A percentile compares a stretch with the other conserved stretches of the same genome.
phyloP scores from a whole-genome alignment of 2,797 vertebrate species.

The Tadarida brasiliensis region DNA sequence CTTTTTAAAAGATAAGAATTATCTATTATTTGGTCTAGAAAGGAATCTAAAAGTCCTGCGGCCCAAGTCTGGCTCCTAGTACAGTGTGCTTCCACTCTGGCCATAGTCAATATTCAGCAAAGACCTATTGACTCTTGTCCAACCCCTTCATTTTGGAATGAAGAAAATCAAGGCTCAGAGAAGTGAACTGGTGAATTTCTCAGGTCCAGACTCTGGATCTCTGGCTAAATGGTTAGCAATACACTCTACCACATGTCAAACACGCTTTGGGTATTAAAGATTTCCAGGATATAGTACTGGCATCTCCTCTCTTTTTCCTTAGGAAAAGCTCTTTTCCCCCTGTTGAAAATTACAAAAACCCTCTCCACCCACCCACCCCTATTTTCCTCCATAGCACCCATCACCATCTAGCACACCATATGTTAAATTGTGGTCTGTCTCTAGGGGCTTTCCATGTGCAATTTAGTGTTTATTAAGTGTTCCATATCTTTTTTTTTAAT shows the following conservation, averaged over 20 bases:
- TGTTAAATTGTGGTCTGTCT: background rate
- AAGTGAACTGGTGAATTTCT: background rate
- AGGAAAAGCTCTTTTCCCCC: background rate
- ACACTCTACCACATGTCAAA: background rate
- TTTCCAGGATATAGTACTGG: background rate
- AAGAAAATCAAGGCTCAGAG: background rate
- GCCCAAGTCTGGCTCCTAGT: background rate
- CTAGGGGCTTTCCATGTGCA: background rate
- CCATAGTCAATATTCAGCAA: background rate
- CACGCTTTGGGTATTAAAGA: background rate
- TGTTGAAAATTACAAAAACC: slow-evolving; percentile 18
- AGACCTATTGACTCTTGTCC: background rate
- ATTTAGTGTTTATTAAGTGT: background rate
- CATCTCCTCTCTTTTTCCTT: background rate
- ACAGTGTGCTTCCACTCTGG: background rate
- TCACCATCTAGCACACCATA: background rate
- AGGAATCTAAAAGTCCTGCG: background rate
- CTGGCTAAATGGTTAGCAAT: background rate
- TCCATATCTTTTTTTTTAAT: background rate
- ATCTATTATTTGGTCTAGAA: background rate
- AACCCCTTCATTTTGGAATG: background rate
- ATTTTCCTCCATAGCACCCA: background rate
- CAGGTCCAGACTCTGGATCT: background rate
- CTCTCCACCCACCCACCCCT: background rate
- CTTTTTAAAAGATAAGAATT: background rate